Percentiles rank a stretch among this genome's conserved stretches.
These are phyloP conservation scores for Zaprionus gabonicus DNA, from an alignment of 1,140 invertebrate species.

Conservation along the genomic window DNA sequence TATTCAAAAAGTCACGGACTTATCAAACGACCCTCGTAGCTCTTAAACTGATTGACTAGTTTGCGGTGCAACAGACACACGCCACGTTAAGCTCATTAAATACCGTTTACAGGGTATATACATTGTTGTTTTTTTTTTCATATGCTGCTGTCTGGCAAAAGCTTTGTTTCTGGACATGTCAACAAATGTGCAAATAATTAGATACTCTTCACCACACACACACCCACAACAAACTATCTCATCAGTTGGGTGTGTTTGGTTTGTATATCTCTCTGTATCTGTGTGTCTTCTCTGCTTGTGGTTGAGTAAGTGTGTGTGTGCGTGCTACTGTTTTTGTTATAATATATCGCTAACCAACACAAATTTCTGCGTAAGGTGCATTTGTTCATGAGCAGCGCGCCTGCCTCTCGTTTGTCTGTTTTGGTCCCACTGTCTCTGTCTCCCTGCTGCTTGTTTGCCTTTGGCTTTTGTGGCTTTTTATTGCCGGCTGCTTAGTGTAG, in stretches of 20 bases:
- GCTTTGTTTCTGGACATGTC: constrained; percentile 29
- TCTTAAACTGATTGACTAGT: too few species aligned
- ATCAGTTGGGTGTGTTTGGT: constrained; percentile 10
- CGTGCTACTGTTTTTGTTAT: constrained; percentile 1
- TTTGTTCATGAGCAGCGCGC: constrained; percentile 4
- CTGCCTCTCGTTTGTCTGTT: constrained; percentile 1
- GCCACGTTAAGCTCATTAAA: neutral
- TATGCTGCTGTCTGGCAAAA: neutral
- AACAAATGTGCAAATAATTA: constrained; percentile 41
- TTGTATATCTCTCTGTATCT: neutral
- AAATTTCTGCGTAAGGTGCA: constrained; percentile 24
- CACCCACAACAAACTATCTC: constrained; percentile 26
- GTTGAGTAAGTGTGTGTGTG: neutral
- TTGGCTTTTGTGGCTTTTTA: constrained; percentile 44
- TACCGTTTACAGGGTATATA: constrained; percentile 11
- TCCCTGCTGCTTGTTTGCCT: constrained; percentile 28
- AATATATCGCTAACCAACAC: constrained; percentile 37
- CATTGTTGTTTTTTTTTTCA: neutral
- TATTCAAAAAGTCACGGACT: too few species aligned
- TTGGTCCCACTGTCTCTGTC: neutral
- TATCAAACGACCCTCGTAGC: too few species aligned
- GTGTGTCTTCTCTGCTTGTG: neutral
- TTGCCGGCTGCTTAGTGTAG: constrained; percentile 27
- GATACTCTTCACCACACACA: constrained; percentile 17
- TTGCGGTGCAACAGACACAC: neutral